Evolutionary conservation across 2,113 vertebrate species (phyloP).

Genomic region (Phylloscopus trochilus): DNA sequence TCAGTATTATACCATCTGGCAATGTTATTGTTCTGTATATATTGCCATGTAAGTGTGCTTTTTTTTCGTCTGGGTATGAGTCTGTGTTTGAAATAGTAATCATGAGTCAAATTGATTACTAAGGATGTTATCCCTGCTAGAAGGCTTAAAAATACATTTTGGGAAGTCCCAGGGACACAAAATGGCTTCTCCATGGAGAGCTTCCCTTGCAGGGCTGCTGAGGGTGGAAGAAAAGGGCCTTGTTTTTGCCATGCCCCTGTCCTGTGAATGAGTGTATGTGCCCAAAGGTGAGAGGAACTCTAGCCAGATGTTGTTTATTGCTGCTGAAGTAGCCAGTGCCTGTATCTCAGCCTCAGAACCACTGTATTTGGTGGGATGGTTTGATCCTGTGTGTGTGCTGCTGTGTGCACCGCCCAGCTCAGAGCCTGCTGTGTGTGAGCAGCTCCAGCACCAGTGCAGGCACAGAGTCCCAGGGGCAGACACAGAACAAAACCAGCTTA

Average conservation of each 20-base stretch:
- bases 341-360: not conserved
- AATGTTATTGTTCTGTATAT: constrained; percentile 41
- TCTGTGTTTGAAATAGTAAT: constrained; percentile 47
- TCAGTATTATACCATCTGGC: constrained; percentile 53
- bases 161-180: not conserved
- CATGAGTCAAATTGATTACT: constrained; percentile 42
- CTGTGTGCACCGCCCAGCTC: not conserved
- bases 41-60: constrained; percentile 15
- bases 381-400: not conserved
- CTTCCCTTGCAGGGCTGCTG: not conserved
- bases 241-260: not conserved
- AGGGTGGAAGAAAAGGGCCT: not conserved
- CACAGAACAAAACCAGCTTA: not conserved
- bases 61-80: not conserved
- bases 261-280: not conserved
- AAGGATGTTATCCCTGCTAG: not conserved
- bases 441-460: not conserved
- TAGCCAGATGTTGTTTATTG: not conserved
- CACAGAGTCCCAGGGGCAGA: not conserved
- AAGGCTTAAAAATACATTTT: not conserved
- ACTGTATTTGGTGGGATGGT: not conserved
- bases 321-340: not conserved
- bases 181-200: not conserved
- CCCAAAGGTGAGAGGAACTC: not conserved
- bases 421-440: accelerated